Conservation (phyloP, 2,797 vertebrate species). For the Acipenser ruthenus region DNA sequence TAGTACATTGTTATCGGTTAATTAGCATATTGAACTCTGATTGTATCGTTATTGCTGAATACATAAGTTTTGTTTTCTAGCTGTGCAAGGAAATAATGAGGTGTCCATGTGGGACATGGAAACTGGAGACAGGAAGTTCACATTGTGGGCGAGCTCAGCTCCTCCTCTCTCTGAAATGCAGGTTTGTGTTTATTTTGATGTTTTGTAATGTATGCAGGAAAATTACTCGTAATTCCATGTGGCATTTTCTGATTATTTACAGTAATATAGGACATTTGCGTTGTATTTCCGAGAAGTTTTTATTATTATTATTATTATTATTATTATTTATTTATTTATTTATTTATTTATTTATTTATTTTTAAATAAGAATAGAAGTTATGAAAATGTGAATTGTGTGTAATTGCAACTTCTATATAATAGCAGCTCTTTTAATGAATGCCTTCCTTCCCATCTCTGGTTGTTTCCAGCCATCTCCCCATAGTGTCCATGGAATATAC, state of each 20-base stretch:
- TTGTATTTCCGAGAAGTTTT: too few species aligned
- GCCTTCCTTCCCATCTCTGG: slow-evolving; percentile 5
- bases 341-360: too few species aligned
- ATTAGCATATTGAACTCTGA: too few species aligned
- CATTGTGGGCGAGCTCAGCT: slow-evolving; percentile 88
- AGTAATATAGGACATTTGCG: too few species aligned
- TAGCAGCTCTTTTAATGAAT: not conserved
- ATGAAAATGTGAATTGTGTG: not conserved
- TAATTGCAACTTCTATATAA: not conserved
- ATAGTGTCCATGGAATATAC: slow-evolving; percentile 92
- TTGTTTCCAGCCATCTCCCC: slow-evolving; percentile 71
- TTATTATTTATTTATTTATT: too few species aligned
- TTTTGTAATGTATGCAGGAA: not conserved
- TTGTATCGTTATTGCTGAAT: too few species aligned
- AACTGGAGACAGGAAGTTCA: slow-evolving; percentile 89
- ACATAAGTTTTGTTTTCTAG: slow-evolving; percentile 41
- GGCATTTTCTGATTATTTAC: too few species aligned
- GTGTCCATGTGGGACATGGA: slow-evolving; percentile 99
- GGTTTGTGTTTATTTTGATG: slow-evolving; percentile 50
- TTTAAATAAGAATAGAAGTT: too few species aligned
- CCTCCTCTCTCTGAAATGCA: slow-evolving; percentile 91
- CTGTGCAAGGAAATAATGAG: slow-evolving; percentile 95
- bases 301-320: too few species aligned
- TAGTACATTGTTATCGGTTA: too few species aligned
- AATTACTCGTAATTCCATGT: too few species aligned